Percentiles rank a stretch among this genome's conserved stretches.
Conservation (phyloP, 2,888 invertebrate species). For the Cheilosia grossa region DNA sequence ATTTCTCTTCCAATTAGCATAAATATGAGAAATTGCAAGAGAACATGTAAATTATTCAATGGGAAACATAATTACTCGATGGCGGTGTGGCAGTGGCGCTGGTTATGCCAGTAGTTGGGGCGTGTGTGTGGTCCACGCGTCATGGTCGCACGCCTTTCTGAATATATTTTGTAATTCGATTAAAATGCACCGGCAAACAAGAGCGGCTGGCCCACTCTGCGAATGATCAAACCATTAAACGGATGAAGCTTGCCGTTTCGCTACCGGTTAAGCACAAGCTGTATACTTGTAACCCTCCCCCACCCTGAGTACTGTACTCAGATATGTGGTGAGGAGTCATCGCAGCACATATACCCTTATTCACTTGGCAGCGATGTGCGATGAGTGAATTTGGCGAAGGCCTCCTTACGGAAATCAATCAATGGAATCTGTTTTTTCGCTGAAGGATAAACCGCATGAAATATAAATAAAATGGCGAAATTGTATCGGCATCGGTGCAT, state of each 20-base stretch:
- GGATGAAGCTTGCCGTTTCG: constrained; percentile 33
- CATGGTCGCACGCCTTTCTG: constrained; percentile 45
- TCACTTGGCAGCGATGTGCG: constrained; percentile 6
- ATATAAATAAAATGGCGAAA: not conserved
- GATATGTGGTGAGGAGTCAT: not conserved
- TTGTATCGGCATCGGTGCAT: not conserved
- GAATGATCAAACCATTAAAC: constrained; percentile 62
- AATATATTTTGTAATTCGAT: constrained; percentile 55
- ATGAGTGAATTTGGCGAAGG: constrained; percentile 14
- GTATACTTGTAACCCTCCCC: too few species aligned
- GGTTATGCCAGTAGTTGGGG: not conserved
- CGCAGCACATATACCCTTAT: not conserved
- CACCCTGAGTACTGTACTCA: too few species aligned
- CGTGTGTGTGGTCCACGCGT: constrained; percentile 7
- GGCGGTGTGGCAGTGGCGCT: constrained; percentile 10
- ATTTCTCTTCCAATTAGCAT: constrained; percentile 69
- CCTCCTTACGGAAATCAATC: constrained; percentile 19
- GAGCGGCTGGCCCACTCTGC: constrained; percentile 9
- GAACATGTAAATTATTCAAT: constrained; percentile 68
- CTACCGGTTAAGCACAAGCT: constrained; percentile 18
- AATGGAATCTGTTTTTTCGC: constrained; percentile 2
- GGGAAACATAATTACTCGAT: constrained; percentile 62
- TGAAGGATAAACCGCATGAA: not conserved
- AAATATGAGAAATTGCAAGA: constrained; percentile 71
- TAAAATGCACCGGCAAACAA: constrained; percentile 52